Base-by-base conservation (phyloP, 2,113 vertebrate species). In the Ictalurus punctatus region DNA sequence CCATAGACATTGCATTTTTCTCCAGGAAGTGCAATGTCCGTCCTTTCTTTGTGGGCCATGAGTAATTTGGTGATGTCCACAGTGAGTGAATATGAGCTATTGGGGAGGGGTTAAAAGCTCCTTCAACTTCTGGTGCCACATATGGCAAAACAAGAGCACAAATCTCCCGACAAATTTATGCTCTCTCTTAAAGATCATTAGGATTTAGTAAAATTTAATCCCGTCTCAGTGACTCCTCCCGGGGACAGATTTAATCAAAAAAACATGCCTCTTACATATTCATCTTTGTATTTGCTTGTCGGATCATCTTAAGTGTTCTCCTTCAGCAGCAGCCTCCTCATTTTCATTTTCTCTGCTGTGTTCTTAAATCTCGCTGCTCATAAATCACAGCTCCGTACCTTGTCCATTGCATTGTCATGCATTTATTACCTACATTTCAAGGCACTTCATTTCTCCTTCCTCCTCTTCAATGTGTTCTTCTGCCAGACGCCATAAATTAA, bases 251-350 rank as follows among this genome's bases (percentile, higher is more conserved):
- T 93, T 90, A 91, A 92, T 92, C 88, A 92, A 88, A 83, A 61
- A 90, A 90, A 87, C 90, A 90, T 84, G 80, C 30, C 71, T 84
- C 21, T 87, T 92, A 90, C 90, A 90, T 92, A 92, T 92, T 92
- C 91, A 91, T 89, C 88, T 89, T 54, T 16, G 65, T 85, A 76
- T 85, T 86, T 85, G 67, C 79, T 69, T 61, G 59, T 76, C 86
- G 25, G 88, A 81, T 65, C 40, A 40, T 87, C 54, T 88, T 85
- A 89, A 92, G 88, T 88, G 69, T 37, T 85, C 71, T 84, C 80
- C 67, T 44, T 67, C 79, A 80, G 73, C 40, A 79, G 74, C 37
- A 59, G 84, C 25, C 56, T 88, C 83, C 86, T 88, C 48, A 84
- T 88, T 89, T 92, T 92, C 74, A 84, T 91, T 90, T 89, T 44